Conservation (phyloP, 2,797 vertebrate species). For the Columba guinea region DNA sequence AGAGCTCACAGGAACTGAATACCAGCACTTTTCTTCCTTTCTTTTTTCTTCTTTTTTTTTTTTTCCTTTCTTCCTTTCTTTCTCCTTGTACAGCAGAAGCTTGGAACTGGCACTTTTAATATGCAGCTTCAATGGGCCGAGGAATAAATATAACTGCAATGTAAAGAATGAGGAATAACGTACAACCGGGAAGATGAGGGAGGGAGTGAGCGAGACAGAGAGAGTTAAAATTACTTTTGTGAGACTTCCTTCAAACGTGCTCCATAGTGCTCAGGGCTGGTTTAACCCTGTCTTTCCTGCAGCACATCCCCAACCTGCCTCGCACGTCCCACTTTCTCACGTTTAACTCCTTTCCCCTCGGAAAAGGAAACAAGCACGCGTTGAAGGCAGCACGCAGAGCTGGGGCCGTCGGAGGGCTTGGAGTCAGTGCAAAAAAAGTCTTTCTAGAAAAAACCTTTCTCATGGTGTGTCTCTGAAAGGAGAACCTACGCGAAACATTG, state of each 20-base stretch:
- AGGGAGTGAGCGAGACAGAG: constrained; percentile 46
- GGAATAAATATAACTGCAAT: constrained; percentile 53
- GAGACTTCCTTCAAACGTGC: constrained; percentile 71
- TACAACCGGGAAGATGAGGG: constrained; percentile 35
- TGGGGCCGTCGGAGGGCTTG: not conserved
- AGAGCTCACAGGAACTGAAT: constrained; percentile 76
- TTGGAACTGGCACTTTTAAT: constrained; percentile 54
- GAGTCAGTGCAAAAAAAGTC: not conserved
- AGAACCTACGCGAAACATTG: not conserved
- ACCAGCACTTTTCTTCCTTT: constrained; percentile 1
- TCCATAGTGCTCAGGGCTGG: constrained; percentile 40
- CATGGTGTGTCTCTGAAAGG: not conserved
- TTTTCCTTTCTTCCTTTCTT: constrained; percentile 3
- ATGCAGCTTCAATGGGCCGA: constrained; percentile 32
- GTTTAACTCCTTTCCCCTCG: not conserved
- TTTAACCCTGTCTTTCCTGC: constrained; percentile 75
- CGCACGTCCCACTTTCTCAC: not conserved
- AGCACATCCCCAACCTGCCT: not conserved
- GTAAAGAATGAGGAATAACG: constrained; percentile 54
- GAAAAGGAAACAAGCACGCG: not conserved
- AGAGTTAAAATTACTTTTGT: constrained; percentile 74
- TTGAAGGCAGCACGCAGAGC: not conserved
- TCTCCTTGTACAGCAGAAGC: constrained; percentile 43
- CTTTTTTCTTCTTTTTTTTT: not conserved
- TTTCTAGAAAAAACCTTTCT: not conserved